Evolutionary conservation across 2,797 vertebrate species (phyloP), one percentile per base, ranked within the genome.

Genomic region (Mionectes olivaceus): DNA sequence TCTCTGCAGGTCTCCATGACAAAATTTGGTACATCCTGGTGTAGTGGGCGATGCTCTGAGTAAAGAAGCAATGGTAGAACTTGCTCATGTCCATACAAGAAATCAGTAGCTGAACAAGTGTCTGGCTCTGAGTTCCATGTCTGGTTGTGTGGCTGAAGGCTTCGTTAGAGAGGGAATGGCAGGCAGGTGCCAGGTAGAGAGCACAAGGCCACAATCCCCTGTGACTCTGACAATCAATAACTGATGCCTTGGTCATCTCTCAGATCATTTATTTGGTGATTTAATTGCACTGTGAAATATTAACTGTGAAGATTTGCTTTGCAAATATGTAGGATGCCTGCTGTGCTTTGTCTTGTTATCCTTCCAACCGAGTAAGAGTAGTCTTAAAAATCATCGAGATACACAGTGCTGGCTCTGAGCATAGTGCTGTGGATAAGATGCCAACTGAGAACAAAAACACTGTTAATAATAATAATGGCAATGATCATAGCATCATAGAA

Each of bases 261-360:
- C 18, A 59, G 35, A 23, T 57, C 14, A 13, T 80, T 78, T 87
- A 32, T 74, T 84, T 53, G 17, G 74, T 83, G 52, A 32, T 76
- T 93, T 96, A 92, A 96, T 91, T 74, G 71, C 46, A 52, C 30
- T 55, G 60, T 79, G 76, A 94, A 93, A 69, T 49, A 83, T 82
- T 93, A 85, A 59, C 69, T 14, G 16, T 39, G 59, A 60, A 67
- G 49, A 43, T 74, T 65, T 80, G 59, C 50, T 93, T 74, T 79
- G 43, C 37, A 19, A 91, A 76, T 82, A 64, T 25, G 23, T 37
- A 39, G 61, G 76, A 60, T 39, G 30, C 55, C 52, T 67, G 6
- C 44, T 49, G 37, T 44, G 47, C 59, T 97, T 88, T 79, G 47
- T 91, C 89, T 76, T 57, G 33, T 43, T 60, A 22, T 25, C 76